A percentile compares a stretch with the other conserved stretches of the same genome.
These are phyloP conservation scores for Epistrophe grossulariae DNA, from an alignment of 2,888 invertebrate genomes.

Conservation along the genomic window DNA sequence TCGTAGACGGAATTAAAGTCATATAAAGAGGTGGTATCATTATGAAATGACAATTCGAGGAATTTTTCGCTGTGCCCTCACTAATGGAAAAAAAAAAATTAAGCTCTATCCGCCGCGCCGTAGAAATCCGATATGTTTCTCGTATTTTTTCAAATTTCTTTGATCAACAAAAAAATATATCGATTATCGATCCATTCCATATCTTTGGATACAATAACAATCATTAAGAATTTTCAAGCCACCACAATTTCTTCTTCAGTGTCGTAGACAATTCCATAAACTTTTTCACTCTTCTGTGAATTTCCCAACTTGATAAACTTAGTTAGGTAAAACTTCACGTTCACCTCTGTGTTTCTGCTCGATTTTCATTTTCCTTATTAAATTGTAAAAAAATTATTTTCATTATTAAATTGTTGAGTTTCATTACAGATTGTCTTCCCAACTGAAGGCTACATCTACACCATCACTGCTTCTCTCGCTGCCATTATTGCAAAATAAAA, in stretches of 20 bases:
- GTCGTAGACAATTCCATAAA: not conserved
- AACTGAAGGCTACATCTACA: not conserved
- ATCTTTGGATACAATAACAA: not conserved
- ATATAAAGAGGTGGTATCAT: too few relatives aligned
- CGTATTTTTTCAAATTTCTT: not conserved
- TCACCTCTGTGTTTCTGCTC: not conserved
- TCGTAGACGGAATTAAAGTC: too few relatives aligned
- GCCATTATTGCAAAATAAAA: slow-evolving; percentile 22
- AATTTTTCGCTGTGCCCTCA: too few relatives aligned
- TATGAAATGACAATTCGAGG: too few relatives aligned
- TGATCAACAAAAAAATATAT: not conserved
- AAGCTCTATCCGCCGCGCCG: too few relatives aligned
- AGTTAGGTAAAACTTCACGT: not conserved
- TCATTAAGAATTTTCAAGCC: not conserved
- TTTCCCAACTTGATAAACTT: slow-evolving; percentile 1
- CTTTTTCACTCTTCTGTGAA: not conserved
- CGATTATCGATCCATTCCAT: not conserved
- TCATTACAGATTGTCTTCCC: slow-evolving; percentile 39
- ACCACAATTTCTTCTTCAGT: not conserved
- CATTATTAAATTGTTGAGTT: slow-evolving; percentile 69
- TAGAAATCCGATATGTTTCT: not conserved
- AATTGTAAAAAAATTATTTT: slow-evolving; percentile 60
- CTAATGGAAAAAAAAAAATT: too few relatives aligned
- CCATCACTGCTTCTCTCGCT: not conserved
- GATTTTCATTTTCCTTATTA: slow-evolving; percentile 31